Conservation (phyloP, 64 coral and sea anemone genomes). For the Orbicella faveolata region DNA sequence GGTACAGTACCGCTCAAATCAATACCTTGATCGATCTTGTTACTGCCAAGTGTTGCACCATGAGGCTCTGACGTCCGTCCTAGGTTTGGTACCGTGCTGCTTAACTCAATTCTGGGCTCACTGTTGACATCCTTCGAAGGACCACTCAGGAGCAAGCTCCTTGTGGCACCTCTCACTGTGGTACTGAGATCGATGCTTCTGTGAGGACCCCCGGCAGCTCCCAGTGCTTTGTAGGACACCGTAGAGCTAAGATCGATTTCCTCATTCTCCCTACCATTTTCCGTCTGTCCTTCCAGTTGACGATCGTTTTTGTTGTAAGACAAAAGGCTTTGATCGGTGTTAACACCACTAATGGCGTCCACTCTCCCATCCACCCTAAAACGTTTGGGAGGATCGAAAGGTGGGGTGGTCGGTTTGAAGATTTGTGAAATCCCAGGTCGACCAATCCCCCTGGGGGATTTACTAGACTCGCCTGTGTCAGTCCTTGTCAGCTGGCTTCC, state of each 20-base stretch:
- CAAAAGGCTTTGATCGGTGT: not conserved
- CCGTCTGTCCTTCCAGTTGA: not conserved
- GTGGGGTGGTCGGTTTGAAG: not conserved
- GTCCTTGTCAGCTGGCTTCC: not conserved
- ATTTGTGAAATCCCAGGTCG: not conserved
- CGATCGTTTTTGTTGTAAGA: not conserved
- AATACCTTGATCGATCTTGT: not conserved
- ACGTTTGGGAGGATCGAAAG: not conserved
- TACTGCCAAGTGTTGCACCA: not conserved
- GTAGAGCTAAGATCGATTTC: conserved; percentile 4
- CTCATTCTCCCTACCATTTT: not conserved
- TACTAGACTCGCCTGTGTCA: not conserved
- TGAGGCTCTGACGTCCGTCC: not conserved
- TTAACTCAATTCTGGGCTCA: conserved; percentile 25
- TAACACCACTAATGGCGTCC: not conserved
- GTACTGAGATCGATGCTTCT: conserved; percentile 18
- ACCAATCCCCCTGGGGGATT: not conserved
- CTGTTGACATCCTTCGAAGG: not conserved
- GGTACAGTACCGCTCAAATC: conserved; percentile 39
- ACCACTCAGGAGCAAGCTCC: not conserved
- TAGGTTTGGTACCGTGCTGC: not conserved
- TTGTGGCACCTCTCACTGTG: not conserved
- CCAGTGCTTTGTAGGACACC: not conserved
- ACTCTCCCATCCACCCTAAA: not conserved
- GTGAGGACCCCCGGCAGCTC: not conserved